Evolutionary conservation across 2,113 vertebrate species (phyloP), one percentile per base, ranked within the genome.

Genomic region (Ibidorhyncha struthersii): DNA sequence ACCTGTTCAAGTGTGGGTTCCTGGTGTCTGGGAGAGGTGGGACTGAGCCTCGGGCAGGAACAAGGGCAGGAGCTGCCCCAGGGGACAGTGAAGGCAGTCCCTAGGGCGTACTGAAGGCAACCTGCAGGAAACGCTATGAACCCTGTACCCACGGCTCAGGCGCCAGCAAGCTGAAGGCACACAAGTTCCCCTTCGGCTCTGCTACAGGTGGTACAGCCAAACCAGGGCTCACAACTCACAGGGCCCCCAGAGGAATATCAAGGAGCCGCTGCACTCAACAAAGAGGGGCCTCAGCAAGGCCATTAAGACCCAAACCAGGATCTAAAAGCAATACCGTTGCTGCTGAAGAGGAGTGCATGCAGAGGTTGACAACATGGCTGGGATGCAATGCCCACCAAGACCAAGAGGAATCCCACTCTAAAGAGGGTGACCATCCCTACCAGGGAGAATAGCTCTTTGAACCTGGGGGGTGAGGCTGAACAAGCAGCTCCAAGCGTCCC

Each of bases 141-240:
- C 49, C 49, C 22, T 13, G 49, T 22, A 50, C 49, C 49, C 49
- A 13, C 12, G 38, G 38, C 18, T 40, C 34, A 25, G n/a, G 6
- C 36, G 25, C 29, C 41, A 38, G 76, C 2, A 3, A 62, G 61
- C 40, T n/a, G 36, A 56, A 36, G 32, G 41, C 38, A 65, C 32
- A 30, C 13, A 53, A 30, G 2, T 9, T 87, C 3, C 13, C 16
- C n/a, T 59, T 40, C 3, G 4, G 30, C 13, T 82, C 62, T 58
- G 29, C 63, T 38, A 5, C 23, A 56, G 55, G 43, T 0, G 0
- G 10, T 3, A 34, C 1, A 2, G 32, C n/a, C 32, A 69, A 76
- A 41, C 9, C 63, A 36, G 49, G 26, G 41, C 65, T 63, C 62
- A 34, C 59, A 71, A 5, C 12, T 77, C n/a, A 12, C 26, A 2